Percentiles rank a stretch among this genome's conserved stretches.
These are phyloP conservation scores for Catalaphyllia jardinei DNA, from an alignment of 64 coral and sea anemone genomes.

Conservation along the genomic window DNA sequence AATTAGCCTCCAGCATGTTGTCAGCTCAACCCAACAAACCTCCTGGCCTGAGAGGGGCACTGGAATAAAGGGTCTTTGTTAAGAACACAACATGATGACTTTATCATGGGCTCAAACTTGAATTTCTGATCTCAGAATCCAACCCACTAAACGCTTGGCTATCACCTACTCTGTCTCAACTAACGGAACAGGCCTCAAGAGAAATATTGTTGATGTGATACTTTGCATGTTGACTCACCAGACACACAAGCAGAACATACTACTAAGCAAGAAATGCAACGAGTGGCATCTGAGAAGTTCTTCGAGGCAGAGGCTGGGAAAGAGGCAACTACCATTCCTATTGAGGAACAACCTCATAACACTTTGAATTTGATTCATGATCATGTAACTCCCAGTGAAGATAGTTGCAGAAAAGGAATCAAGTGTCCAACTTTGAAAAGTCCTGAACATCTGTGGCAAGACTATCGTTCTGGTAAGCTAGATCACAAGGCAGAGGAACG, in stretches of 20 bases:
- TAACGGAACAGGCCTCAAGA: no score
- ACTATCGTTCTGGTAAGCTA: constrained; percentile 1
- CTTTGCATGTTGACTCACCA: background rate
- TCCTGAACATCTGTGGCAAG: background rate
- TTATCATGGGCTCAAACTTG: no score
- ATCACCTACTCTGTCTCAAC: no score
- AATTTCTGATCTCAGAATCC: no score
- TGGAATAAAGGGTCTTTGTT: no score
- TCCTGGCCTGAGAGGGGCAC: no score
- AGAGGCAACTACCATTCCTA: background rate
- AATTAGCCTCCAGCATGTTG: no score
- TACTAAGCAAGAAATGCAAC: background rate
- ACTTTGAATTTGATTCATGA: background rate
- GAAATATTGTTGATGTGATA: no score
- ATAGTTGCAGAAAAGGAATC: background rate
- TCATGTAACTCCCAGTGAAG: background rate
- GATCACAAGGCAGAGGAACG: background rate
- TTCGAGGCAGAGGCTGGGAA: background rate
- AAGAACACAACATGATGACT: no score
- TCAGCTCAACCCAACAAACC: no score
- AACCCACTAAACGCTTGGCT: no score
- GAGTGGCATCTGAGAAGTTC: background rate
- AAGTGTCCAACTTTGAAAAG: background rate
- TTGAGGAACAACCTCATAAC: background rate
- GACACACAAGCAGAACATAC: background rate